Conservation (phyloP, 1,140 invertebrate genomes). For the Apis florea region DNA sequence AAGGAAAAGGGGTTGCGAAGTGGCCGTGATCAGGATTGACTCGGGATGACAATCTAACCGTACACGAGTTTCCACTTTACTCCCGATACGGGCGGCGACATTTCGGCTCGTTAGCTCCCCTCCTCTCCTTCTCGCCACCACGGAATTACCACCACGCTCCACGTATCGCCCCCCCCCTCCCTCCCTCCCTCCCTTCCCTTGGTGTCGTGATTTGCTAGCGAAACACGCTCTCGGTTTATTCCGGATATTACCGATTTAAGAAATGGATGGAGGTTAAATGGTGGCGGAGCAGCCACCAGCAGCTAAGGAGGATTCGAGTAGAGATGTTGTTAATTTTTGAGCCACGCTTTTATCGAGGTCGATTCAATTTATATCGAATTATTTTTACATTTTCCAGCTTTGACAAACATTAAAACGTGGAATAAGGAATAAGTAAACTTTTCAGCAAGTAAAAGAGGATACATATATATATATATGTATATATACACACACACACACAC, state of each 20-base stretch:
- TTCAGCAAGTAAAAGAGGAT: no score
- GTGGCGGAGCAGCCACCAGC: no score
- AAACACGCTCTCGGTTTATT: neutral
- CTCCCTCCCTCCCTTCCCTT: neutral
- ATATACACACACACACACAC: no score
- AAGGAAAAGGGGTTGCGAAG: constrained; percentile 52
- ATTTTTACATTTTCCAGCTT: no score
- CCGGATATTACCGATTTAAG: constrained; percentile 6
- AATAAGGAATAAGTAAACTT: no score
- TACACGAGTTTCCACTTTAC: constrained; percentile 80
- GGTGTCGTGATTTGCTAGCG: constrained; percentile 11
- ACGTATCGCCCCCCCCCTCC: neutral
- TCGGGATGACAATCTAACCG: constrained; percentile 78
- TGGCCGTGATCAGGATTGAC: constrained; percentile 78
- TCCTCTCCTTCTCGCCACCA: neutral
- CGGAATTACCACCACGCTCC: neutral
- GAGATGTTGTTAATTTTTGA: no score
- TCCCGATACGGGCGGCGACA: constrained; percentile 43
- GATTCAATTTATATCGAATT: no score
- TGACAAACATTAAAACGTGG: no score
- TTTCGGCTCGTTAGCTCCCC: constrained; percentile 46
- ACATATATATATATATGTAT: no score
- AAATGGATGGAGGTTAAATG: neutral
- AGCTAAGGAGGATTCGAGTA: no score
- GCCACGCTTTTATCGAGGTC: no score